Conservation (phyloP, 2,113 vertebrate species). For the Limnothrissa miodon region DNA sequence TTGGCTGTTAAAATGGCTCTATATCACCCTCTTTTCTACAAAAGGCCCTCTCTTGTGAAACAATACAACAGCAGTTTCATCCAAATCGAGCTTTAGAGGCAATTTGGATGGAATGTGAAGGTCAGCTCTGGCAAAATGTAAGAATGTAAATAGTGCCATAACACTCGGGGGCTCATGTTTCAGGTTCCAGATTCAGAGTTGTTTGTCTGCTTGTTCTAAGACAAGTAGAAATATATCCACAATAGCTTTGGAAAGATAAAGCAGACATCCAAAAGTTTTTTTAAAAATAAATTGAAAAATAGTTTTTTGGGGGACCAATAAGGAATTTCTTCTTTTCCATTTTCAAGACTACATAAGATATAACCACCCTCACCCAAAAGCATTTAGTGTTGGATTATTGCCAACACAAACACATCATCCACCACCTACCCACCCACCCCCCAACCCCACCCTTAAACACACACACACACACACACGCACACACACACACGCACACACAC, state of each 20-base stretch:
- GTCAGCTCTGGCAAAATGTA: background rate
- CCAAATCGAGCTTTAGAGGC: no score
- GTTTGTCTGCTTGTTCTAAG: background rate
- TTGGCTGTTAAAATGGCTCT: no score
- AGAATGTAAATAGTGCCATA: background rate
- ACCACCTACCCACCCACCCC: background rate
- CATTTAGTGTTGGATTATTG: background rate
- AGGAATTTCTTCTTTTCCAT: background rate
- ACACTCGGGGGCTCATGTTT: background rate
- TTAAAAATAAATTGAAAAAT: background rate
- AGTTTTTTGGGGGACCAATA: background rate
- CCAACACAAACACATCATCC: background rate
- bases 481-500: conserved; percentile 22
- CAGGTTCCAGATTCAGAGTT: background rate
- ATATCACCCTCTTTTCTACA: background rate
- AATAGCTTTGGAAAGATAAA: background rate
- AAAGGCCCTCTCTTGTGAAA: background rate
- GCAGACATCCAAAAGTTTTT: background rate
- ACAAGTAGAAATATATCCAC: background rate
- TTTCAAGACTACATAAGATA: background rate
- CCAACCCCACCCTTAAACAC: background rate
- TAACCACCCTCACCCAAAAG: background rate
- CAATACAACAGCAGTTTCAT: background rate
- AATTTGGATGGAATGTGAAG: no score
- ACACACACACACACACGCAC: conserved; percentile 6